Evolutionary conservation across 2,797 vertebrate genomes (phyloP), one percentile per base, ranked within the genome.

Genomic region (Manis crassicaudata): DNA sequence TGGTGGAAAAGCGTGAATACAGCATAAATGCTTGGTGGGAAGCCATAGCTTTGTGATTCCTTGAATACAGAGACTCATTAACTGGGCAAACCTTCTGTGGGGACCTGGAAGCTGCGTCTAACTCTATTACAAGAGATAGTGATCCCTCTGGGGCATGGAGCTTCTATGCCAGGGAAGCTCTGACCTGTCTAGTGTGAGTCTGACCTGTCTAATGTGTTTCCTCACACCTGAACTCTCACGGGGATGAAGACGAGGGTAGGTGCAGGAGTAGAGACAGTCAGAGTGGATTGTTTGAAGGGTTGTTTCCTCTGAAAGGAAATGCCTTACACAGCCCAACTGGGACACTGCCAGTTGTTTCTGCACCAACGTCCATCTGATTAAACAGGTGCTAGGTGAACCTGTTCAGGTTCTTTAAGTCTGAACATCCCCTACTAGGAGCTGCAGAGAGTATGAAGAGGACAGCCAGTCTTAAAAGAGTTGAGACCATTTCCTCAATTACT

Each of bases 401-500:
- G 18, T 37, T 75, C 37, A 60, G 46, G 25, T 58, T 58, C 67
- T 75, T 3, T 89, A 35, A 73, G 6, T 56, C 56, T 83, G 52
- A 75, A 56, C 50, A 89, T 40, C 2, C 46, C 43, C 37, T 12
- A 14, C 32, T 35, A 37, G 17, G 6, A 75, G 54, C 27, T 85
- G 1, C 11, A 23, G 32, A 88, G 32, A 75, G 35, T 56, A 68
- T 23, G 17, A 58, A 68, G 37, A 75, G 60, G 56, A 83, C 12
- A 70, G 27, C 11, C 89, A 79, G 29, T 92, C 72, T 72, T 68
- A 88, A 29, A 94, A 87, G 63, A 77, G 68, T 40, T 83, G n/a
- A 79, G 54, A 87, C 17, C 46, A 90, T 79, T 79, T 85, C 35
- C 10, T 84, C 58, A 67, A 35, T 23, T 60, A 70, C 67, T 52